Conservation (phyloP, 2,888 invertebrate genomes). For the Heliconius cydno region DNA sequence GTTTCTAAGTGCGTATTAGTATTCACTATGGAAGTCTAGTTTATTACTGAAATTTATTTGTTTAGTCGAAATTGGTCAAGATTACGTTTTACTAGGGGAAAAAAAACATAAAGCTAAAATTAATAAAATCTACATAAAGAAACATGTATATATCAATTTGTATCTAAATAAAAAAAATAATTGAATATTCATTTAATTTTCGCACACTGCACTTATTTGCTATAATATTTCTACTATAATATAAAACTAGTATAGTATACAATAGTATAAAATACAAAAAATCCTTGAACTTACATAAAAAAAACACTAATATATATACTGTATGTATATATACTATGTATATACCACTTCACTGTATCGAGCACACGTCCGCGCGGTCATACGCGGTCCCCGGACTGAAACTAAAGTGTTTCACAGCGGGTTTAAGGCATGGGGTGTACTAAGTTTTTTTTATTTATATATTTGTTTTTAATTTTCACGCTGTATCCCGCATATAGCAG, state of each 20-base stretch:
- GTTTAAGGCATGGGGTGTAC: conserved; percentile 33
- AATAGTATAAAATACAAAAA: neutral
- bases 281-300: conserved; percentile 33
- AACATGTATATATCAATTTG: neutral
- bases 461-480: neutral
- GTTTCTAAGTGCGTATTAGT: neutral
- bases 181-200: neutral
- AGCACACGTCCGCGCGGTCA: conserved; percentile 50
- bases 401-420: conserved; percentile 55
- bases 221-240: neutral
- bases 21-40: no score
- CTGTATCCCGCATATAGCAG: neutral
- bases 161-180: neutral
- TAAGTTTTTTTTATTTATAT: neutral
- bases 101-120: neutral
- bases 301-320: neutral
- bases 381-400: conserved; percentile 54
- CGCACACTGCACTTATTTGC: neutral
- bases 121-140: neutral
- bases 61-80: no score
- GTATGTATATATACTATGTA: conserved; percentile 7
- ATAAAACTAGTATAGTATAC: neutral
- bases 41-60: no score
- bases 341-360: conserved; percentile 4
- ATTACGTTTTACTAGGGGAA: neutral